These are phyloP conservation scores for Colius striatus DNA, from an alignment of 2,113 vertebrate genomes.

Conservation along the genomic window DNA sequence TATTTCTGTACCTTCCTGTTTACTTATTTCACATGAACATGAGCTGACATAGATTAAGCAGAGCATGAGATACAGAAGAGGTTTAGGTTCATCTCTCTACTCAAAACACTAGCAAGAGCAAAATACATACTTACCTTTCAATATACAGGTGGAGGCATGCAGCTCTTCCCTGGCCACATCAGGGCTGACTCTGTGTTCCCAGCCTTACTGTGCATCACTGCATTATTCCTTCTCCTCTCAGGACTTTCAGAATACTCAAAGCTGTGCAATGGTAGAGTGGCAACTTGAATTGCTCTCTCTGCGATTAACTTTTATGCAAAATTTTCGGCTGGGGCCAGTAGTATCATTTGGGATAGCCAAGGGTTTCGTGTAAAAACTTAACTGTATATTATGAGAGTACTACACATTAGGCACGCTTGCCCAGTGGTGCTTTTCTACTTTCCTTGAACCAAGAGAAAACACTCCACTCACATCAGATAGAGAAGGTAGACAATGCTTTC, in stretches of 20 bases:
- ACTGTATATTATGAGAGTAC: not conserved
- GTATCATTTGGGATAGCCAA: not conserved
- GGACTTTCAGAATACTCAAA: not conserved
- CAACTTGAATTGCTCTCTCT: not conserved
- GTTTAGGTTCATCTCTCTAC: not conserved
- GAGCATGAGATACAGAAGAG: not conserved
- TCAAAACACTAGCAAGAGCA: not conserved
- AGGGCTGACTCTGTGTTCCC: not conserved
- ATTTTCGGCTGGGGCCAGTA: not conserved
- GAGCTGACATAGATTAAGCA: not conserved
- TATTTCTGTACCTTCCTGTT: not conserved
- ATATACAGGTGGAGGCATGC: accelerated
- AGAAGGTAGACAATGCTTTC: not conserved
- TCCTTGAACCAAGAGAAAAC: not conserved
- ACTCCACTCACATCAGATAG: not conserved
- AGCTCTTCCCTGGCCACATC: not conserved
- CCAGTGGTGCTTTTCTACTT: not conserved
- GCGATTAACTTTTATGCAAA: not conserved
- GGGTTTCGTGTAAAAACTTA: not conserved
- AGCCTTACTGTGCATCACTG: not conserved
- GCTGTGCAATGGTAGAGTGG: not conserved
- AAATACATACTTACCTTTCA: not conserved
- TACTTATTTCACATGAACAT: not conserved
- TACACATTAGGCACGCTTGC: not conserved
- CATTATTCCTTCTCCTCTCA: not conserved